Conservation (phyloP, 1,140 invertebrate species). For the Zaprionus nigranus region DNA sequence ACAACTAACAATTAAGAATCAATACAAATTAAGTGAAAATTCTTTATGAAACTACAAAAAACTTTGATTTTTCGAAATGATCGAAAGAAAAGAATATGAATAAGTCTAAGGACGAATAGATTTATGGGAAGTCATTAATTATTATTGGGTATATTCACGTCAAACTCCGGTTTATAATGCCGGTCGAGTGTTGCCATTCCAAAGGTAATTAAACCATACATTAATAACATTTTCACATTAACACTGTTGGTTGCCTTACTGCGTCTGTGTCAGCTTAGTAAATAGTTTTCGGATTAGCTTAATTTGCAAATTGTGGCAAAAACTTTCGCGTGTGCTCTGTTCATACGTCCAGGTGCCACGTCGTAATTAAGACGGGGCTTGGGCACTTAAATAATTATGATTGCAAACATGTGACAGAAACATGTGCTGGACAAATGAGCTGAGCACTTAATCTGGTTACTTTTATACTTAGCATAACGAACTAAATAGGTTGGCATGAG, state of each 20-base stretch:
- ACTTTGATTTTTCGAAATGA: too few species aligned
- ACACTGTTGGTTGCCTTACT: not conserved
- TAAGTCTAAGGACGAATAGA: too few species aligned
- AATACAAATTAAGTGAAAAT: too few species aligned
- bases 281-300: not conserved
- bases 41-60: too few species aligned
- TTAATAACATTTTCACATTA: not conserved
- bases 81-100: too few species aligned
- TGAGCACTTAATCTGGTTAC: not conserved
- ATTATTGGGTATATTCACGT: too few species aligned
- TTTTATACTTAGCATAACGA: not conserved
- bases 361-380: conserved; percentile 29
- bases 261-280: not conserved
- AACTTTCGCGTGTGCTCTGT: conserved; percentile 4
- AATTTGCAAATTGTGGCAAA: conserved; percentile 17
- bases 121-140: too few species aligned
- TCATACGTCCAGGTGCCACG: conserved; percentile 4
- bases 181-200: too few species aligned
- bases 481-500: not conserved
- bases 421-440: conserved; percentile 5
- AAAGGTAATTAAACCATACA: too few species aligned
- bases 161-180: too few species aligned
- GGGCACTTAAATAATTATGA: conserved; percentile 36
- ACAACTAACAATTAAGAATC: too few species aligned
- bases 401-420: conserved; percentile 14